Evolutionary conservation across 2,888 invertebrate genomes (phyloP).

Genomic region (Sturmia bella): DNA sequence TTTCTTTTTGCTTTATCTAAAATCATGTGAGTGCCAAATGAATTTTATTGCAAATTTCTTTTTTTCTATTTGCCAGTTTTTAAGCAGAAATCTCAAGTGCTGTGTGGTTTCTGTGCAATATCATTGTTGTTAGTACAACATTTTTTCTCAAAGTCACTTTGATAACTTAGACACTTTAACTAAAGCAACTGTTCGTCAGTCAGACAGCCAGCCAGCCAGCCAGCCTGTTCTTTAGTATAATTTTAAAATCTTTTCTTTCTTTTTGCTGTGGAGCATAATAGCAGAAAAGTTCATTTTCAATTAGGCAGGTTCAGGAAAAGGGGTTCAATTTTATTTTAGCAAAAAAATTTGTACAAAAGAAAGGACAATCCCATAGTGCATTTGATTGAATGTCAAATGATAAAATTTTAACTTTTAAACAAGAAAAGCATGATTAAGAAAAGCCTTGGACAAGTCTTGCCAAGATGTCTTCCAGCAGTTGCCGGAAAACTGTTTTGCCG

Average conservation of each 20-base stretch:
- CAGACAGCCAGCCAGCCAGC: too few relatives aligned
- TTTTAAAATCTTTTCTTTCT: too few relatives aligned
- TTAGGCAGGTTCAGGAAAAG: background rate
- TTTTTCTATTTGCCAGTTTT: background rate
- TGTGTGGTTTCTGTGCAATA: conserved; percentile 23
- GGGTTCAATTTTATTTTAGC: too few relatives aligned
- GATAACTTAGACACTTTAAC: background rate
- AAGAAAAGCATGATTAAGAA: too few relatives aligned
- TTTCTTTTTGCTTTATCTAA: background rate
- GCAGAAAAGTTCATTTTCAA: background rate
- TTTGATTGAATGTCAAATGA: too few relatives aligned
- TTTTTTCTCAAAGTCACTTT: conserved; percentile 13
- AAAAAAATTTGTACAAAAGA: too few relatives aligned
- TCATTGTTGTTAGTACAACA: conserved; percentile 6
- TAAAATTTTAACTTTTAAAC: too few relatives aligned
- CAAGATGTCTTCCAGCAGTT: too few relatives aligned
- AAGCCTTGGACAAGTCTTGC: too few relatives aligned
- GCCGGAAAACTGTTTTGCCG: too few relatives aligned
- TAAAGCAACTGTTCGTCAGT: conserved; percentile 15
- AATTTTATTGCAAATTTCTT: conserved; percentile 22
- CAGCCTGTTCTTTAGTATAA: background rate
- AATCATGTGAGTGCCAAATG: conserved; percentile 1
- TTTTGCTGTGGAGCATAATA: background rate
- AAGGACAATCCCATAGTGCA: too few relatives aligned
- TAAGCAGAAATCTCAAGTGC: conserved; percentile 2